Base-by-base conservation (phyloP, 2,797 vertebrate genomes). In the Tachyglossus aculeatus region DNA sequence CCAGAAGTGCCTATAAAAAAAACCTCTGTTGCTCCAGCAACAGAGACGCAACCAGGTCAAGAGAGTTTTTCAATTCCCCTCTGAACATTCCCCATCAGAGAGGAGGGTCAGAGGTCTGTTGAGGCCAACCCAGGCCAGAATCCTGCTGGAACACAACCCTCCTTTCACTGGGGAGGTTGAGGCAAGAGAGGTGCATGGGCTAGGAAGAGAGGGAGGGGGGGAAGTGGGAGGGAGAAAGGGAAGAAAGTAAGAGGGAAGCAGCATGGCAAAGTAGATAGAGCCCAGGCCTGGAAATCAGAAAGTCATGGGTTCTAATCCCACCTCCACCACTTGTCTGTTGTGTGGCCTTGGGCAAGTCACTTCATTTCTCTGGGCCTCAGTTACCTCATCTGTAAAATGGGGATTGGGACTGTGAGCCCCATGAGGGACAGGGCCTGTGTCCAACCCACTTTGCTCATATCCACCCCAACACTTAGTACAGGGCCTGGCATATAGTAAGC, bases 111-210 rank as follows among this genome's bases (percentile, higher is more conserved):
- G 31, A 67, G 22, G 15, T 36, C 32, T 29, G 34, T 27, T 11
- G 4, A 72, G 44, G 45, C 4, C 45, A 75, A 58, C 8, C 19
- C 25, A 38, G 33, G 66, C 82, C n/a, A n/a, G n/a, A n/a, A n/a
- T n/a, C n/a, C n/a, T n/a, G n/a, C 89, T 88, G 87, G 82, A 89
- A 83, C 74, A 79, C 82, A 87, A 86, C 86, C 78, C 84, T 67
- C 53, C 68, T 59, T 82, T 77, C 85, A 86, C 44, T 69, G 81
- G 43, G 65, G 84, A 44, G 61, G 74, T 83, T 3, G 7, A 61
- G 3, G 51, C 73, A 71, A 76, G 71, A 77, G 81, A n/a, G 80
- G 75, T 72, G 75, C 18, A 15, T n/a, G 29, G 24, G 37, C 29
- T 54, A 25, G 31, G 21, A 40, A 58, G 40, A 64, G 36, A 78